Evolutionary conservation across 2,113 vertebrate species (phyloP), one percentile per base, ranked within the genome.

Genomic region (Psophia crepitans): DNA sequence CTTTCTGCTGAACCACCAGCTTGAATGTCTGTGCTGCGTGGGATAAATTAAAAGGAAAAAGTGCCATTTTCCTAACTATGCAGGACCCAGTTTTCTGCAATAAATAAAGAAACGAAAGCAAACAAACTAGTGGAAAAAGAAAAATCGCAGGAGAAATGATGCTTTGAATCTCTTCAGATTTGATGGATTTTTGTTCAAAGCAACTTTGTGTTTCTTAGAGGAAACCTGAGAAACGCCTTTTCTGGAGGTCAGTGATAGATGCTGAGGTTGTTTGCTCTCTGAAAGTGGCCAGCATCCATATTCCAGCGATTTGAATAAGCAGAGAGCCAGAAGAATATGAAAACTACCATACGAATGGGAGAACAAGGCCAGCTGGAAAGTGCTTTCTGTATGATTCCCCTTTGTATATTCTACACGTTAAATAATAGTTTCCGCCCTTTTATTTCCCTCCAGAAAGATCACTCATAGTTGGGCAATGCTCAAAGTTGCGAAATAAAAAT

Each of bases 1-100:
- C 57, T 96, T 93, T 90, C 33, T 97, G 48, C 79, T 93, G 95
- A 89, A 79, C 78, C 64, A 92, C 89, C 60, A 86, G 82, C 84
- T 75, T 77, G 54, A 90, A 84, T 60, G 57, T 53, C 71, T 90
- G 56, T 46, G 71, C 70, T 58, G 18, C 39, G 8, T 58, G 39
- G 60, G 41, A 63, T 71, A 64, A 83, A 68, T n/a, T 69, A 14
- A 79, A 81, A 94, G 70, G 82, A 75, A 79, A 82, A 89, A 14
- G 53, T 49, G 19, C 56, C 12, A 48, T 76, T 92, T 86, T n/a
- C 32, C 54, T 56, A 76, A 35, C 41, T 66, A 14, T 32, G 24
- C 56, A 49, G 22, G 46, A 28, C 11, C 4, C 27, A 37, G 14
- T 71, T 89, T 85, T 90, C 54, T 82, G 61, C 54, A 41, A 64